Percentiles rank a stretch among this genome's conserved stretches.
Conservation (phyloP, 2,888 invertebrate species). For the Cataglyphis altisquamis region DNA sequence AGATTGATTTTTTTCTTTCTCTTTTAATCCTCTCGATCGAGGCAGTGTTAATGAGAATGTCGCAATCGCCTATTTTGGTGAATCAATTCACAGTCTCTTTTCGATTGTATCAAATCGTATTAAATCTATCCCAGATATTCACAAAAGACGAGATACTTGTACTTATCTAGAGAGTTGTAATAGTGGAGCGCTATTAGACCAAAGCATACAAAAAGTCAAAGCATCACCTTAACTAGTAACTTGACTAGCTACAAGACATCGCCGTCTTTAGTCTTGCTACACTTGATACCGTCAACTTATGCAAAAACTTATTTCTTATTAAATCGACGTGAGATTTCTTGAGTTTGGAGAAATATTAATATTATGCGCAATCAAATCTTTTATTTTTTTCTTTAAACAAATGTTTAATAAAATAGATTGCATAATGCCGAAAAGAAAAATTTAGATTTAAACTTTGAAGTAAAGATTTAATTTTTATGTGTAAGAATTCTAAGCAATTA, state of each 20-base stretch:
- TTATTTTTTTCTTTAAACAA: too few relatives aligned
- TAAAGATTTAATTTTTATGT: too few relatives aligned
- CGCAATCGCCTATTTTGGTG: not conserved
- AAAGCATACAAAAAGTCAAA: conserved; percentile 19
- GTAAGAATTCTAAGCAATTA: too few relatives aligned
- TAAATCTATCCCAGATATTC: not conserved
- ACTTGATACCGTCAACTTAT: conserved; percentile 32
- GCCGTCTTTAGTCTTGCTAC: conserved; percentile 50
- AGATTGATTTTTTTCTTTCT: not conserved
- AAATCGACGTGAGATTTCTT: conserved; percentile 21
- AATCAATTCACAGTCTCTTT: not conserved
- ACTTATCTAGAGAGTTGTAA: conserved; percentile 26
- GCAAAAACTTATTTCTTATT: conserved; percentile 34
- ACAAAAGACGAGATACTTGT: conserved; percentile 22
- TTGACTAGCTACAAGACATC: conserved; percentile 77
- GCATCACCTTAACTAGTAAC: conserved; percentile 83
- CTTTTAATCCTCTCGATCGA: not conserved
- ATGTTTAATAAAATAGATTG: too few relatives aligned
- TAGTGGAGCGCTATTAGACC: conserved; percentile 26
- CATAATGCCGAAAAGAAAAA: too few relatives aligned
- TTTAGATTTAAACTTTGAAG: too few relatives aligned
- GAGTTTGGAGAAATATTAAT: conserved; percentile 14
- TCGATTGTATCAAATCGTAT: not conserved
- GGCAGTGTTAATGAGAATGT: conserved; percentile 16
- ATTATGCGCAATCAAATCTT: too few relatives aligned